These are phyloP conservation scores for Dolichotis patagonum DNA, from an alignment of 2,113 vertebrate species.

Conservation along the genomic window DNA sequence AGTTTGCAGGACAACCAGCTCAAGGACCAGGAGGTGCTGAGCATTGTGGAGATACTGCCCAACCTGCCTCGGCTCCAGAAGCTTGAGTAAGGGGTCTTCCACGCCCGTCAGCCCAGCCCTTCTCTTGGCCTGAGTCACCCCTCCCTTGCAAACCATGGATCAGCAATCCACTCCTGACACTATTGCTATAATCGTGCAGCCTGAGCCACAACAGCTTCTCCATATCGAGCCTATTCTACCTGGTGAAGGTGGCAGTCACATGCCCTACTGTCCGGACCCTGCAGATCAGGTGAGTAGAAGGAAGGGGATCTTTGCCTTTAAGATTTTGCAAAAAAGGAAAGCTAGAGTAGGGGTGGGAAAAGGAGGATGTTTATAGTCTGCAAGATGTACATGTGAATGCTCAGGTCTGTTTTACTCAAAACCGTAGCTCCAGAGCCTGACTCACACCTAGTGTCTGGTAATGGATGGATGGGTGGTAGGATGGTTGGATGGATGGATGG, in stretches of 20 bases:
- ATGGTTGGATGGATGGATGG: no score
- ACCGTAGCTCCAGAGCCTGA: not conserved
- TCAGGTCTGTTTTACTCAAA: not conserved
- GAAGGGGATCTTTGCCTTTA: not conserved
- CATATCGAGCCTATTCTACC: slow-evolving; percentile 62
- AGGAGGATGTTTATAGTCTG: not conserved
- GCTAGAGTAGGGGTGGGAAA: not conserved
- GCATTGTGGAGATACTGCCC: slow-evolving; percentile 83
- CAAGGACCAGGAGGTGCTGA: slow-evolving; percentile 83
- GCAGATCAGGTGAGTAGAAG: slow-evolving; percentile 80
- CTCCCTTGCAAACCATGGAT: not conserved
- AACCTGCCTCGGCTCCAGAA: slow-evolving; percentile 85
- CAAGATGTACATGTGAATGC: not conserved
- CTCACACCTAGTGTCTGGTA: not conserved
- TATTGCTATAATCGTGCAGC: slow-evolving; percentile 75
- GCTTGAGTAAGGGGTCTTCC: slow-evolving; percentile 86
- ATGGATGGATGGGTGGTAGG: not conserved
- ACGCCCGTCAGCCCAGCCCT: not conserved
- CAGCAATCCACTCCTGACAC: slow-evolving; percentile 33
- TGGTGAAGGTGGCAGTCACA: slow-evolving; percentile 68
- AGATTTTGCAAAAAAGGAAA: not conserved
- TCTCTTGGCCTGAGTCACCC: not conserved
- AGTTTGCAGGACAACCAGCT: slow-evolving; percentile 93
- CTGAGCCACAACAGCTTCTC: slow-evolving; percentile 83
- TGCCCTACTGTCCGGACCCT: slow-evolving; percentile 72